Evolutionary conservation across 2,888 invertebrate species (phyloP).

Genomic region (Neoascia interrupta): DNA sequence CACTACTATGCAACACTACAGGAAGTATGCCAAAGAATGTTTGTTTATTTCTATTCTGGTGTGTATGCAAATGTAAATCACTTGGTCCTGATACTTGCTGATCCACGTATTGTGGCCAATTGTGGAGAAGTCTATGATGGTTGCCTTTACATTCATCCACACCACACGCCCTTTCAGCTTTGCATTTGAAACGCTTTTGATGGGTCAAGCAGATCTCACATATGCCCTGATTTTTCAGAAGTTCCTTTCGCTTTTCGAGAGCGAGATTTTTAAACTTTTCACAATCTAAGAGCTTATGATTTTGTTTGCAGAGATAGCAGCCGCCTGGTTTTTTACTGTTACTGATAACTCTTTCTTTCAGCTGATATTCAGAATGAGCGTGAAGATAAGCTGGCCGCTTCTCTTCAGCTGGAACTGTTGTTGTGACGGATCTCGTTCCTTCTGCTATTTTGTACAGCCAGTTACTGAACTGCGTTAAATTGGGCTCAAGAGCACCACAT

Average conservation of each 20-base stretch:
- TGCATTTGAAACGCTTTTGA: background rate
- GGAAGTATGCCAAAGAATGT: background rate
- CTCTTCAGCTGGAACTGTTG: constrained; percentile 5
- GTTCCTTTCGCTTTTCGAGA: background rate
- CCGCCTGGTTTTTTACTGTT: background rate
- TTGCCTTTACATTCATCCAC: constrained; percentile 1
- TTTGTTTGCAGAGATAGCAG: background rate
- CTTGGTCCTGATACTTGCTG: too few relatives aligned
- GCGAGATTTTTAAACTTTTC: background rate
- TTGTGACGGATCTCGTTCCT: constrained; percentile 36
- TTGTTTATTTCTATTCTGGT: background rate
- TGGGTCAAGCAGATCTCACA: background rate
- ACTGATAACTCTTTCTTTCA: background rate
- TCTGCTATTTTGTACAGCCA: constrained; percentile 51
- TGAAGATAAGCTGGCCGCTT: constrained; percentile 1
- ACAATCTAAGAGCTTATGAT: background rate
- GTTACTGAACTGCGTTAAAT: constrained; percentile 29
- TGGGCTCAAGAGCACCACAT: background rate
- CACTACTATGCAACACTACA: constrained; percentile 1
- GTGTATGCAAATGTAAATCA: too few relatives aligned
- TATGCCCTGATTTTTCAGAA: background rate
- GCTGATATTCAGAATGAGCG: background rate
- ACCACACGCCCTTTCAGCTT: background rate
- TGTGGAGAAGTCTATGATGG: background rate
- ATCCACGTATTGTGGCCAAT: too few relatives aligned